These are phyloP conservation scores for Phoebastria nigripes DNA, from an alignment of 2,797 vertebrate species.

Conservation along the genomic window DNA sequence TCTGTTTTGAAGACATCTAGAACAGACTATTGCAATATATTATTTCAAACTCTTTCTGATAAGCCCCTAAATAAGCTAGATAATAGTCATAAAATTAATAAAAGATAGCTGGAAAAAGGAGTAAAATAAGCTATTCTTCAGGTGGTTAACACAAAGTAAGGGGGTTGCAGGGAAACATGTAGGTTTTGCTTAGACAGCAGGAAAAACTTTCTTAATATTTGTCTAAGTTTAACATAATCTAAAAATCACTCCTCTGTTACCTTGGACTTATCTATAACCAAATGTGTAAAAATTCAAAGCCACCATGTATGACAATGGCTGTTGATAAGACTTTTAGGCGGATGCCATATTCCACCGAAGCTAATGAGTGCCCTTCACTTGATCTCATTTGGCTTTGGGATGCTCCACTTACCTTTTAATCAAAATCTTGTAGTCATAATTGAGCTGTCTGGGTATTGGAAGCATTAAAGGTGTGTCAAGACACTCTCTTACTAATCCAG, in stretches of 20 bases:
- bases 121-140: background rate
- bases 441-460: conserved; percentile 59
- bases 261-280: background rate
- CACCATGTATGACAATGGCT: background rate
- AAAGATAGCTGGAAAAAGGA: background rate
- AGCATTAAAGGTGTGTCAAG: conserved; percentile 56
- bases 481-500: conserved; percentile 22
- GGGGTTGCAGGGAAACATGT: background rate
- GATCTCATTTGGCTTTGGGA: conserved; percentile 54
- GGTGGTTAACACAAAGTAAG: background rate
- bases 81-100: background rate
- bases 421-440: conserved; percentile 55
- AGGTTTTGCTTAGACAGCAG: background rate
- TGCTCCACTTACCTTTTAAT: conserved; percentile 63
- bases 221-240: background rate
- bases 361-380: background rate
- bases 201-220: background rate
- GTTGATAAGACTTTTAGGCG: background rate
- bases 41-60: background rate
- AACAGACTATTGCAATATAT: background rate
- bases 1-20: background rate
- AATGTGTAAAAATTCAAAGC: background rate
- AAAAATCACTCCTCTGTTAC: background rate
- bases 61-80: background rate
- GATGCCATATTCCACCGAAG: background rate